Evolutionary conservation across 2,113 vertebrate genomes (phyloP).

Genomic region (Barnardius zonarius): DNA sequence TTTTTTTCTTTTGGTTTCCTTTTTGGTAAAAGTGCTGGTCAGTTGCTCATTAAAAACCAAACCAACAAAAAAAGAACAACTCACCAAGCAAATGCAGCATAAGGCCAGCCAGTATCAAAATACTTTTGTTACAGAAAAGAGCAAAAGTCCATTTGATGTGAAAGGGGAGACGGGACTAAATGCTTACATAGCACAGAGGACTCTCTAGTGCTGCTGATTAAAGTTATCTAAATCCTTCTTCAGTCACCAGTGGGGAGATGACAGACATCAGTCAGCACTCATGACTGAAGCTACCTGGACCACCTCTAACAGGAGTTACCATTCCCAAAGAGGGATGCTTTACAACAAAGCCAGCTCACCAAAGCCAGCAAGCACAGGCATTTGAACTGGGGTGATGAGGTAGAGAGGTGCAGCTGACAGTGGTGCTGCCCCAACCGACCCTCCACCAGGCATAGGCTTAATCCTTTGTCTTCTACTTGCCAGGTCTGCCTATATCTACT

Average conservation of each 20-base stretch:
- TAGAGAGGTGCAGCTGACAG: neutral
- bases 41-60: neutral
- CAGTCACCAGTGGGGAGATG: neutral
- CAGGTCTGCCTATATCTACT: neutral
- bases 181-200: neutral
- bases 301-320: neutral
- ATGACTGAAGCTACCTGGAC: neutral
- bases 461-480: neutral
- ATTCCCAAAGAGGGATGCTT: neutral
- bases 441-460: neutral
- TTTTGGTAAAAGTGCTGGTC: neutral
- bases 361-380: neutral
- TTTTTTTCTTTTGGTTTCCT: no score
- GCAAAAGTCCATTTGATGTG: neutral
- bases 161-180: neutral
- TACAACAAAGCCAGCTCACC: neutral
- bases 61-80: neutral
- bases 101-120: neutral
- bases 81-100: neutral
- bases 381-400: neutral
- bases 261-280: neutral
- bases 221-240: neutral
- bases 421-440: rapidly evolving
- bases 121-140: neutral
- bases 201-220: neutral